These are phyloP conservation scores for Ammodytes marinus DNA, from an alignment of 2,113 vertebrate genomes.

Conservation along the genomic window DNA sequence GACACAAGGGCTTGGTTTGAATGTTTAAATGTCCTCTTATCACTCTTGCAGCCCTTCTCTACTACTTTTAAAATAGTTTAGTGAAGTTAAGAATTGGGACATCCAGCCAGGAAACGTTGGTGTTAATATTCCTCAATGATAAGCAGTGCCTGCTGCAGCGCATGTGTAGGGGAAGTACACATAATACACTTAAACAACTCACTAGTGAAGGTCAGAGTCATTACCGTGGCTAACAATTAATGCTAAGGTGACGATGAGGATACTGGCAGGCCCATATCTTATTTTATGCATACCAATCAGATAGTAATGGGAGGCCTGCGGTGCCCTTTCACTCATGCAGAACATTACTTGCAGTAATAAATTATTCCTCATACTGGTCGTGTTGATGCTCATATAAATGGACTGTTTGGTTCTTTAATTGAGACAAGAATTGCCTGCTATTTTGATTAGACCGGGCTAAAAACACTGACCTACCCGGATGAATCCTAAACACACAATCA, in stretches of 20 bases:
- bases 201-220: constrained; percentile 77
- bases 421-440: constrained; percentile 50
- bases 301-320: constrained; percentile 38
- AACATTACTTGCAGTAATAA: constrained; percentile 70
- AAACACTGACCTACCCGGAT: constrained; percentile 69
- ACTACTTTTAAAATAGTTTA: constrained; percentile 13
- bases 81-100: constrained; percentile 7
- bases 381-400: constrained; percentile 70
- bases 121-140: constrained; percentile 35
- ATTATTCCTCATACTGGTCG: constrained; percentile 71
- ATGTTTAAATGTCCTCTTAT: too few species aligned
- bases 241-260: constrained; percentile 73
- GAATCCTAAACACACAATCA: constrained; percentile 63
- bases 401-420: constrained; percentile 71
- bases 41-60: background rate
- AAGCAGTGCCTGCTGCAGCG: constrained; percentile 34
- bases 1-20: too few species aligned
- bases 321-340: constrained; percentile 74
- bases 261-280: constrained; percentile 61
- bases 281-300: constrained; percentile 79
- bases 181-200: constrained; percentile 59
- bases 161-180: constrained; percentile 45
- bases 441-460: constrained; percentile 63
- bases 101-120: background rate
- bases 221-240: constrained; percentile 76